Evolutionary conservation across 2,797 vertebrate genomes (phyloP), one percentile per base, ranked within the genome.

Genomic region (Philypnodon macrostomus): DNA sequence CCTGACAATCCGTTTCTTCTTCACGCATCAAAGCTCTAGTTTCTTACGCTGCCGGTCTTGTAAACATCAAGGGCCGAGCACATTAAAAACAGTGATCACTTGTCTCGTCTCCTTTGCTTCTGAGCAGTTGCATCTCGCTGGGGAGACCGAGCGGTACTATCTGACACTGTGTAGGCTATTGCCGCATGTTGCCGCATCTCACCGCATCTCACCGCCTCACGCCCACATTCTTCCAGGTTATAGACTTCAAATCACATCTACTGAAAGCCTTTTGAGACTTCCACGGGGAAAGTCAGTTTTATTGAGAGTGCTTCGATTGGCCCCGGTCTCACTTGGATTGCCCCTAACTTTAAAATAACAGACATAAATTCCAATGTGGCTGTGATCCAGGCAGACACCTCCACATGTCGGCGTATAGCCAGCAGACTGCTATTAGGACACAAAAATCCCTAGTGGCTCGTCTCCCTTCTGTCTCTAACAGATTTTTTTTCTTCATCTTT

Each of bases 171-270:
- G 45, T 3, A 27, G n/a, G n/a, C n/a, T n/a, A n/a, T n/a, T n/a
- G n/a, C n/a, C n/a, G n/a, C n/a, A n/a, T n/a, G n/a, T 44, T 44
- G 27, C 41, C 7, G 26, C 62, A 29, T 58, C 64, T 63, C 60
- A 44, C 54, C 53, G 42, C 61, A 54, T 63, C 67, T 53, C 31
- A 10, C 65, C 31, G 44, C 54, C 49, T 53, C 33, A 63, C 63
- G 1, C 60, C 54, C 58, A 55, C 70, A 18, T 16, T 32, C 52
- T 59, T 63, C 58, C 48, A 61, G 56, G 62, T 58, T 70, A 67
- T 63, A 58, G 50, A 66, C 81, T 73, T 74, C 57, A 80, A 79
- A 78, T 79, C 69, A 75, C 80, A 81, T 67, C 65, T 55, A 52
- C 24, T 39, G 54, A 58, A 81, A 71, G 70, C 70, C 61, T 66